A percentile compares a stretch with the other conserved stretches of the same genome.
phyloP scores from a whole-genome alignment of 2,113 vertebrate species.

The Pseudopodoces humilis region DNA sequence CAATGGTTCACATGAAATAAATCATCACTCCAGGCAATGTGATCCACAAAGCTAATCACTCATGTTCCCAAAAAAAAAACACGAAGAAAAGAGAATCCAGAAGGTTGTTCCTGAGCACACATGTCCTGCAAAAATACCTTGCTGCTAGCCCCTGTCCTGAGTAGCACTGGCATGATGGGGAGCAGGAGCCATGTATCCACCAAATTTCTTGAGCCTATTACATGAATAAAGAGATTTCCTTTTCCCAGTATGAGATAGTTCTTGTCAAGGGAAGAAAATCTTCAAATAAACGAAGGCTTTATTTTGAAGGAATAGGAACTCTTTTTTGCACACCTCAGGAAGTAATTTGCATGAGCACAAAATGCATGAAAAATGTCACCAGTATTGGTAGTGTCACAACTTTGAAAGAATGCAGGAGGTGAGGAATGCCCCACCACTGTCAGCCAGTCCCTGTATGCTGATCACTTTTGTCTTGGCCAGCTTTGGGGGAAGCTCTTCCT shows the following conservation, averaged over 20 bases:
- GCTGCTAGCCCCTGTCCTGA: background rate
- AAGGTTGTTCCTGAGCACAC: background rate
- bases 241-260: background rate
- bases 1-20: background rate
- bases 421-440: background rate
- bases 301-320: background rate
- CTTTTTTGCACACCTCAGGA: background rate
- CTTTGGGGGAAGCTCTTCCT: background rate
- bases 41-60: background rate
- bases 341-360: background rate
- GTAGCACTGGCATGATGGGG: background rate
- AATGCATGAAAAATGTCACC: background rate
- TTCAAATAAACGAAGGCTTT: background rate
- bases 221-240: background rate
- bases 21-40: background rate
- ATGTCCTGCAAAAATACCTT: accelerated
- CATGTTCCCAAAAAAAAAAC: background rate
- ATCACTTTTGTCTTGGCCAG: background rate
- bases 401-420: background rate
- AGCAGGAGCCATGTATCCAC: accelerated
- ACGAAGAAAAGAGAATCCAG: background rate
- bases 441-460: background rate
- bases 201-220: background rate
- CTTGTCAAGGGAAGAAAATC: background rate
- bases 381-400: background rate